Conservation (phyloP, 1,140 invertebrate species). For the Callitettix versicolor region DNA sequence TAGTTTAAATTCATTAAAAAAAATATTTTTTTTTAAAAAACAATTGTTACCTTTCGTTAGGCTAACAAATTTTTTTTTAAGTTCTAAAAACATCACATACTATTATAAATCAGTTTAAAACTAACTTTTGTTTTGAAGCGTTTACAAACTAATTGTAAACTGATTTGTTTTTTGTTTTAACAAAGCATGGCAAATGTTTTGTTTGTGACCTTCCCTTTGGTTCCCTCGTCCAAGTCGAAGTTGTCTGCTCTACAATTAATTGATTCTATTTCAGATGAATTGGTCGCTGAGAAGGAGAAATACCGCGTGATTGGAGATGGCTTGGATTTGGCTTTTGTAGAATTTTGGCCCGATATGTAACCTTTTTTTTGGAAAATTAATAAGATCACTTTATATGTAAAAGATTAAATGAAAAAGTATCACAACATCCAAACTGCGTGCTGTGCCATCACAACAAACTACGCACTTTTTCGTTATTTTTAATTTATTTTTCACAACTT, state of each 20-base stretch:
- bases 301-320: conserved; percentile 99
- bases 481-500: conserved; percentile 5
- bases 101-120: too few relatives aligned
- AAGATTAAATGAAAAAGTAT: background rate
- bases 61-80: too few relatives aligned
- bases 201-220: background rate
- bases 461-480: conserved; percentile 7
- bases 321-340: conserved; percentile 94
- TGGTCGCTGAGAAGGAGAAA: conserved; percentile 96
- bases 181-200: background rate
- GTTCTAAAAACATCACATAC: too few relatives aligned
- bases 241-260: conserved; percentile 9
- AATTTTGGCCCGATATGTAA: conserved; percentile 49
- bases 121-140: too few relatives aligned
- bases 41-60: too few relatives aligned
- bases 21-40: too few relatives aligned
- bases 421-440: background rate
- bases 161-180: background rate
- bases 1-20: too few relatives aligned
- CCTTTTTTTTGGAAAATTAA: background rate
- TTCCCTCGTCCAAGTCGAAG: background rate
- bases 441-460: background rate
- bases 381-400: background rate
- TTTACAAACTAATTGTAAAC: too few relatives aligned
- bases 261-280: conserved; percentile 76